Conservation (phyloP, 2,797 vertebrate species). For the Echiichthys vipera region DNA sequence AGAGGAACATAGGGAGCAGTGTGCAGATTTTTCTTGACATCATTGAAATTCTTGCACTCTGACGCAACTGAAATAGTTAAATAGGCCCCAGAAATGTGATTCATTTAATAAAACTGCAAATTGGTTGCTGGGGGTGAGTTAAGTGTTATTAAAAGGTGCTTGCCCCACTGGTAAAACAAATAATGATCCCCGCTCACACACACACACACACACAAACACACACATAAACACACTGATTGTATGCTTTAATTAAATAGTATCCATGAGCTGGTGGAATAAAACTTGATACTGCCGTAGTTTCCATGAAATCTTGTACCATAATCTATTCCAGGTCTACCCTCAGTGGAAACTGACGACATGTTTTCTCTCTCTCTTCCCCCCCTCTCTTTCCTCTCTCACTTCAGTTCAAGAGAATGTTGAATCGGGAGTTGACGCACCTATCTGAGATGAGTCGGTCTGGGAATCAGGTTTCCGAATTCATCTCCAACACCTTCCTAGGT, state of each 20-base stretch:
- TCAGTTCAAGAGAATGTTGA: conserved; percentile 99
- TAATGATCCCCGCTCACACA: too few species aligned
- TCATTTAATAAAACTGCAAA: conserved; percentile 49
- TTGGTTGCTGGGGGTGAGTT: conserved; percentile 50
- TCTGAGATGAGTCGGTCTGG: conserved; percentile 99
- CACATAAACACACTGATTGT: conserved; percentile 37
- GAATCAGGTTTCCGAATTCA: conserved; percentile 99
- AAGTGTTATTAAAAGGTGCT: conserved; percentile 36
- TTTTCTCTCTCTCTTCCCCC: conserved; percentile 9
- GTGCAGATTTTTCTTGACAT: conserved; percentile 35
- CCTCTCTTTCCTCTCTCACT: conserved; percentile 24
- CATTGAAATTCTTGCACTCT: conserved; percentile 52
- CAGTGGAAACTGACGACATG: conserved; percentile 69
- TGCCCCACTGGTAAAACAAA: conserved; percentile 38
- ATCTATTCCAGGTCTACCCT: conserved; percentile 66
- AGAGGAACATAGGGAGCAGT: background rate
- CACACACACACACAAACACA: too few species aligned
- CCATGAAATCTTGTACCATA: conserved; percentile 41
- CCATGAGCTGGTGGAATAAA: conserved; percentile 34
- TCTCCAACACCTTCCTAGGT: conserved; percentile 99
- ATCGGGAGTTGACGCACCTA: conserved; percentile 98
- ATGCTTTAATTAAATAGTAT: conserved; percentile 40
- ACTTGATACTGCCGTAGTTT: conserved; percentile 51
- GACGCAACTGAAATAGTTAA: conserved; percentile 31
- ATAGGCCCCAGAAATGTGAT: conserved; percentile 34